Conservation (phyloP, 2,113 vertebrate species). For the Pandion haliaetus region DNA sequence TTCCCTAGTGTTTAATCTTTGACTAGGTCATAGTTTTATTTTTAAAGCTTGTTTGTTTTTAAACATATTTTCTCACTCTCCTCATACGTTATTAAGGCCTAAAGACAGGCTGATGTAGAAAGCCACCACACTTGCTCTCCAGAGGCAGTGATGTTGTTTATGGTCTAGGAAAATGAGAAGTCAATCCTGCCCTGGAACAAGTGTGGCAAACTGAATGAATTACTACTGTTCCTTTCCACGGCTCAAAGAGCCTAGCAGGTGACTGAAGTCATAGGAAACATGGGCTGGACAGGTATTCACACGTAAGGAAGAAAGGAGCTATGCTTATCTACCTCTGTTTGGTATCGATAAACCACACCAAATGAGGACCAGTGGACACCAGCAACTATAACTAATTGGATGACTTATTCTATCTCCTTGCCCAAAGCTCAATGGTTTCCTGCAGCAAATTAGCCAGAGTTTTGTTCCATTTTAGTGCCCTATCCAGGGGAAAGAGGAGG, state of each 20-base stretch:
- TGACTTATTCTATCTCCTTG: neutral
- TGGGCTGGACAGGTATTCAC: neutral
- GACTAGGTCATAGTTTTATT: constrained; percentile 45
- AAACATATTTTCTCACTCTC: constrained; percentile 23
- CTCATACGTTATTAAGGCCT: constrained; percentile 26
- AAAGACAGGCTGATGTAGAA: neutral
- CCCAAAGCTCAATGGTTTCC: neutral
- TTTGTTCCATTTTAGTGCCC: neutral
- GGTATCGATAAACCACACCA: neutral
- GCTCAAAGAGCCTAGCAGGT: neutral
- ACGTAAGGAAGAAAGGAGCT: neutral
- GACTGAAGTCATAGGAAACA: neutral
- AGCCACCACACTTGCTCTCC: neutral
- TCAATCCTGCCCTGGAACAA: neutral
- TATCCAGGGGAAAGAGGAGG: neutral
- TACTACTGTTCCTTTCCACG: neutral
- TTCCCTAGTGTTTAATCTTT: neutral
- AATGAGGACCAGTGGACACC: neutral
- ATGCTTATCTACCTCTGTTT: neutral
- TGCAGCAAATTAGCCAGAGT: neutral
- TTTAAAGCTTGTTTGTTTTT: constrained; percentile 34
- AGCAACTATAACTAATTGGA: neutral
- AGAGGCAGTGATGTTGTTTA: neutral
- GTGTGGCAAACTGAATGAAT: neutral
- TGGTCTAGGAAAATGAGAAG: neutral